These are phyloP conservation scores for Gallinago jamesoni DNA, from an alignment of 2,113 vertebrate genomes.

Conservation along the genomic window DNA sequence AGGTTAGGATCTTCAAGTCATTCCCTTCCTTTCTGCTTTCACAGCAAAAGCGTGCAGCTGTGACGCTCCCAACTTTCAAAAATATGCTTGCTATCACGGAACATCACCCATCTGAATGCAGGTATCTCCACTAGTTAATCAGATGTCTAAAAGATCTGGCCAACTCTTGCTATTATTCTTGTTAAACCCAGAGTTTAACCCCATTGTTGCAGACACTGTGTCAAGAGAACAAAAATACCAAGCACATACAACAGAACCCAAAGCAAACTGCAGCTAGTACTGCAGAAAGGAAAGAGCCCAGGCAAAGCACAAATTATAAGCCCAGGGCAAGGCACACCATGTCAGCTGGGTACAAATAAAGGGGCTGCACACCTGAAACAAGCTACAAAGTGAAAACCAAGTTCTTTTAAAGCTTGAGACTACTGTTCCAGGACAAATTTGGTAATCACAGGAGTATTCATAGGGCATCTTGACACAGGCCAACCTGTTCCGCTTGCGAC, in stretches of 20 bases:
- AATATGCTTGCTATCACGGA: background rate
- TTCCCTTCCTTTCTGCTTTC: background rate
- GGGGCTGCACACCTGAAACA: background rate
- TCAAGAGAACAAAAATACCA: background rate
- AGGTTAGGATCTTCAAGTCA: background rate
- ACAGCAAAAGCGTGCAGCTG: background rate
- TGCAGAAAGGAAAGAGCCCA: background rate
- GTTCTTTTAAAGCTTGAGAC: background rate
- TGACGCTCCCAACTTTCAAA: background rate
- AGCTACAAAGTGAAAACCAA: background rate
- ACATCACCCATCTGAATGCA: too few relatives aligned
- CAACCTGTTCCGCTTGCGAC: background rate
- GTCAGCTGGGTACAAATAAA: background rate
- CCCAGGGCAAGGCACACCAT: background rate
- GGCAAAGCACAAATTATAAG: background rate
- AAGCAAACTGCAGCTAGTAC: background rate
- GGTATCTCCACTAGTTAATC: background rate
- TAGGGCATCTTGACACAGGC: background rate
- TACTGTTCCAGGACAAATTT: background rate
- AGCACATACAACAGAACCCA: background rate
- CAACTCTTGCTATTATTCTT: background rate
- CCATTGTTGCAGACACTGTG: accelerated
- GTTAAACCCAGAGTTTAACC: background rate
- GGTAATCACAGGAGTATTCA: background rate
- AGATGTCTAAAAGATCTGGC: background rate